A percentile compares a stretch with the other conserved stretches of the same genome.
phyloP scores from a whole-genome alignment of 2,113 vertebrate genomes.

The Albula glossodonta region DNA sequence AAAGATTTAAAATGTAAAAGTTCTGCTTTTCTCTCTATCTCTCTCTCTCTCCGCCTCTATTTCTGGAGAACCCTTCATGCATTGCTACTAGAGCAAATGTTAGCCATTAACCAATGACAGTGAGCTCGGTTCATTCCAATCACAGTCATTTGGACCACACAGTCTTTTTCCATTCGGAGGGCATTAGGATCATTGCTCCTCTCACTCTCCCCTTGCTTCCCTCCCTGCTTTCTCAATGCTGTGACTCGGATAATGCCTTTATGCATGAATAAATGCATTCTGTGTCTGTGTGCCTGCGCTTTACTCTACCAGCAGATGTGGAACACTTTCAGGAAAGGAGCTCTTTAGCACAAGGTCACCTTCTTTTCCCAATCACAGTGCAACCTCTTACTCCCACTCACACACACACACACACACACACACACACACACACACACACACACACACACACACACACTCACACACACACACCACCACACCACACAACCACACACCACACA shows the following conservation, averaged over 20 bases:
- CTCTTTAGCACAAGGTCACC: conserved; percentile 1
- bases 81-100: conserved; percentile 7
- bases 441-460: neutral
- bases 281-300: neutral
- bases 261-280: conserved; percentile 26
- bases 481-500: neutral
- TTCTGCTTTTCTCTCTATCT: neutral
- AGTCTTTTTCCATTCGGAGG: neutral
- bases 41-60: neutral
- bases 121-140: conserved; percentile 3
- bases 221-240: neutral
- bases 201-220: conserved; percentile 1
- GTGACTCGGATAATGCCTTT: conserved; percentile 14
- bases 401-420: neutral
- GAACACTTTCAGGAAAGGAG: neutral
- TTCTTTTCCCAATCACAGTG: neutral
- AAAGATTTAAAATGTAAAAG: too few species aligned
- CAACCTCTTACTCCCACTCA: neutral
- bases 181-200: conserved; percentile 2
- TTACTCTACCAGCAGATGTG: neutral
- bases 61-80: neutral
- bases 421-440: neutral
- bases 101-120: conserved; percentile 6
- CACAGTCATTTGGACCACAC: conserved; percentile 3
- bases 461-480: neutral